phyloP scores from a whole-genome alignment of 2,888 invertebrate genomes.

The Ptychoptera contaminata region DNA sequence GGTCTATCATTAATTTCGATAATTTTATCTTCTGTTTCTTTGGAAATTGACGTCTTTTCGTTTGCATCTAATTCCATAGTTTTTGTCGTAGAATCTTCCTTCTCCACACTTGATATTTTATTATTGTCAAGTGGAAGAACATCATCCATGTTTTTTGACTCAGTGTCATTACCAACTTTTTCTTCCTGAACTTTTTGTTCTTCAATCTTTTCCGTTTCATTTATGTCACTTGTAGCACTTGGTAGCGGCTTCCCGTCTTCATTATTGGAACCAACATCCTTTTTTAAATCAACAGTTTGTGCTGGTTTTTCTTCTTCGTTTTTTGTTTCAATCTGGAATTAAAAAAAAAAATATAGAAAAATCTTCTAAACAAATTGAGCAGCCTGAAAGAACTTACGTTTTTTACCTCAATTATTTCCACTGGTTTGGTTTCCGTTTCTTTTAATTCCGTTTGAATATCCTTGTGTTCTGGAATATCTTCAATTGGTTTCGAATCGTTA shows the following conservation, averaged over 20 bases:
- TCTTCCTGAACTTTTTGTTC: conserved; percentile 7
- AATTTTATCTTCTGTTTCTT: neutral
- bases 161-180: conserved; percentile 8
- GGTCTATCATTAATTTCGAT: conserved; percentile 9
- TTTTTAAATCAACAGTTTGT: no score
- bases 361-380: no score
- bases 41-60: neutral
- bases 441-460: neutral
- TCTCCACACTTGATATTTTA: conserved; percentile 8
- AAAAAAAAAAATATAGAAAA: no score
- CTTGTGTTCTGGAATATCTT: neutral
- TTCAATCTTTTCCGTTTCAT: conserved; percentile 11
- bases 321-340: no score
- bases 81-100: neutral
- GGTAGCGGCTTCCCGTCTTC: no score
- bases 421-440: neutral
- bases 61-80: neutral
- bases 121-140: conserved; percentile 7
- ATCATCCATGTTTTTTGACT: conserved; percentile 7
- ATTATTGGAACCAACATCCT: no score
- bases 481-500: no score
- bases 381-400: no score
- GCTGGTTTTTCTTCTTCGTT: no score
- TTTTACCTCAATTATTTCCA: neutral
- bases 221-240: neutral